These are phyloP conservation scores for Parascotia fuliginaria DNA, from an alignment of 2,888 invertebrate species.

Conservation along the genomic window DNA sequence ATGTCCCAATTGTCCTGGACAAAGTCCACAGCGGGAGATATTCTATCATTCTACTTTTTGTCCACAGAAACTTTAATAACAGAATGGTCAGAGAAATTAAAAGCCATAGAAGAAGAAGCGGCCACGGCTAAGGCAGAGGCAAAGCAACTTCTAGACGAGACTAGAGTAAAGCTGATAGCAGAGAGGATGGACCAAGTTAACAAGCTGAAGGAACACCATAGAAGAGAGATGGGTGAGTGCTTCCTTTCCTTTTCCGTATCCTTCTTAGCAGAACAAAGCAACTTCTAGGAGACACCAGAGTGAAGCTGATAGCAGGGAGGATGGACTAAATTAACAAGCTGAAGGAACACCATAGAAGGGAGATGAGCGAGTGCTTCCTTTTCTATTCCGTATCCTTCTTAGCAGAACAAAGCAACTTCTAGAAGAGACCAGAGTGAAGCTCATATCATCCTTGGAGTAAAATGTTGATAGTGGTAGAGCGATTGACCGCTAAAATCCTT, in stretches of 20 bases:
- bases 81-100: constrained; percentile 72
- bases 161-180: constrained; percentile 65
- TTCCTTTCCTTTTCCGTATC: no score
- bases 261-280: no score
- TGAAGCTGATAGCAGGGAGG: constrained; percentile 69
- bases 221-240: constrained; percentile 85
- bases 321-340: constrained; percentile 72
- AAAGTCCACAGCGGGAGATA: no score
- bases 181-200: constrained; percentile 73
- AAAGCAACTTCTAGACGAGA: constrained; percentile 67
- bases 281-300: constrained; percentile 68
- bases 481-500: no score
- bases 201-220: constrained; percentile 85
- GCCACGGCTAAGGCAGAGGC: constrained; percentile 72
- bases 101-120: constrained; percentile 67
- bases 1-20: no score
- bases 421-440: constrained; percentile 66
- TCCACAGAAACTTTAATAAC: constrained; percentile 70
- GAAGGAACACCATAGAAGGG: constrained; percentile 86
- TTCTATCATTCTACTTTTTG: no score
- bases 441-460: no score
- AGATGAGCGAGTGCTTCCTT: constrained; percentile 81
- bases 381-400: no score
- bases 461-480: no score
- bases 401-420: constrained; percentile 68